Percentiles rank a stretch among this genome's conserved stretches.
Evolutionary conservation across 2,888 invertebrate genomes (phyloP).

Genomic region (Ypsolopha sequella): DNA sequence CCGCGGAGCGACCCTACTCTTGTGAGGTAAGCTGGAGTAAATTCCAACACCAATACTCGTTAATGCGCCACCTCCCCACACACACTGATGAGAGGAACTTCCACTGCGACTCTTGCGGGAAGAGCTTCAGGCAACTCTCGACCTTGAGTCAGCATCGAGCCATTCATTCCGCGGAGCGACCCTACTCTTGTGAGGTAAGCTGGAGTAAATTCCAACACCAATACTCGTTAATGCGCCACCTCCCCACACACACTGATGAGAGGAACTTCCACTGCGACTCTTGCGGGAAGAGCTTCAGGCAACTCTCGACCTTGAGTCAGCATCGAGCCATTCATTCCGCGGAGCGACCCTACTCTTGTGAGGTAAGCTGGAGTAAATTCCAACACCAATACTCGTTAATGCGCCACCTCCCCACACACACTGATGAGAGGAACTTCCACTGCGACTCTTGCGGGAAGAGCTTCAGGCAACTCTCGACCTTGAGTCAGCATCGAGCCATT

Average conservation of each 20-base stretch:
- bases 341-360: constrained; percentile 79
- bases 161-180: constrained; percentile 82
- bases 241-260: constrained; percentile 83
- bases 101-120: constrained; percentile 79
- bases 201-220: constrained; percentile 76
- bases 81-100: constrained; percentile 84
- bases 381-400: constrained; percentile 82
- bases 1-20: constrained; percentile 78
- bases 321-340: constrained; percentile 85
- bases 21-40: constrained; percentile 70
- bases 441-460: constrained; percentile 81
- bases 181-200: constrained; percentile 76
- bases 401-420: constrained; percentile 82
- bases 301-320: constrained; percentile 81
- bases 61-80: constrained; percentile 81
- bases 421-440: constrained; percentile 81
- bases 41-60: constrained; percentile 81
- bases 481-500: constrained; percentile 83
- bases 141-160: constrained; percentile 82
- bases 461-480: constrained; percentile 79
- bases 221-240: constrained; percentile 80
- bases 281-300: constrained; percentile 81
- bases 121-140: constrained; percentile 81
- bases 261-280: constrained; percentile 80
- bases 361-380: constrained; percentile 66